Evolutionary conservation across 2,113 vertebrate species (phyloP).

Genomic region (Equus quagga): DNA sequence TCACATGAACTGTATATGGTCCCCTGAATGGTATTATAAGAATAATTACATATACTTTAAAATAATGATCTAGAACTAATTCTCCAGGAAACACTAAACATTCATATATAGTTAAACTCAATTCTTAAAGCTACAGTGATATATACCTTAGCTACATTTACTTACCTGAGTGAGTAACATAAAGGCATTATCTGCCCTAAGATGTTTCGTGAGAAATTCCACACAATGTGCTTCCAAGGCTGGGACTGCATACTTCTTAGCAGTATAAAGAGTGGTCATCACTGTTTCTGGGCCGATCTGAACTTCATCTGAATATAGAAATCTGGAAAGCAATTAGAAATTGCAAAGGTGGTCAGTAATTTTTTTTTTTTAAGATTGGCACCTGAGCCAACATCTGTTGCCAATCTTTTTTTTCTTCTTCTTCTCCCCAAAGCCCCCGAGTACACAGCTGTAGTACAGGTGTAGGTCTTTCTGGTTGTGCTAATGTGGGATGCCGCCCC

Average conservation of each 20-base stretch:
- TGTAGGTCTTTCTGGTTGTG: too few relatives aligned
- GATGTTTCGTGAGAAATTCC: slow-evolving; percentile 96
- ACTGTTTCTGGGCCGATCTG: slow-evolving; percentile 97
- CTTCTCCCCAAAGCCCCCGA: too few relatives aligned
- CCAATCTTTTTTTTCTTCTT: too few relatives aligned
- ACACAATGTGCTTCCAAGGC: slow-evolving; percentile 95
- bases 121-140: not conserved
- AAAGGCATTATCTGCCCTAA: slow-evolving; percentile 96
- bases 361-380: too few relatives aligned
- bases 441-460: too few relatives aligned
- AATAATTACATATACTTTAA: not conserved
- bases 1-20: not conserved
- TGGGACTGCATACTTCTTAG: slow-evolving; percentile 96
- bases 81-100: not conserved
- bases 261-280: slow-evolving; percentile 97
- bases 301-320: slow-evolving; percentile 97
- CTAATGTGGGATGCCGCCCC: too few relatives aligned
- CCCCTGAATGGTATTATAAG: not conserved
- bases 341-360: not conserved
- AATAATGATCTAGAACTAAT: not conserved
- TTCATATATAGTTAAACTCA: not conserved
- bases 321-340: slow-evolving; percentile 88
- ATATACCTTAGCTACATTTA: not conserved
- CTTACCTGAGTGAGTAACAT: slow-evolving; percentile 97
- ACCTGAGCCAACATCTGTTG: too few relatives aligned